Evolutionary conservation across 2,113 vertebrate species (phyloP), one percentile per base, ranked within the genome.

Genomic region (Pituophis catenifer): DNA sequence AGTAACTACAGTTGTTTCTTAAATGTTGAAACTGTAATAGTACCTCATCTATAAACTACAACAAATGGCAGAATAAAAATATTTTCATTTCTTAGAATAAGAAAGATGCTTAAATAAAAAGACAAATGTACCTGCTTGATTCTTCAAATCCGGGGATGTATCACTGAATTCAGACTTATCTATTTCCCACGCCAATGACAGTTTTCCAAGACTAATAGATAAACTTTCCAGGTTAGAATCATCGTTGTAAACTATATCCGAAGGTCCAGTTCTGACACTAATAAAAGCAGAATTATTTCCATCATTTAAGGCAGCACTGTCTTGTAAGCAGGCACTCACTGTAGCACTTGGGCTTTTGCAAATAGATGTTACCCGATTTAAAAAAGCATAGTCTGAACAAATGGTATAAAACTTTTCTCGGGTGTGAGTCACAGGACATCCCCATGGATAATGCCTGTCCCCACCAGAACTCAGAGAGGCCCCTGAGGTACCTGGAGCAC

Each of bases 381-480:
- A 98, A 89, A 99, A 98, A 48, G 99, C 99, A 93, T 99, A 99
- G 96, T 99, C 99, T 1, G 99, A 99, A 95, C 99, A 99, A 94
- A 99, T 98, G 0, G 99, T 99, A 97, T 99, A 99, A 97, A 99
- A 99, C 96, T 99, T 99, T 97, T 99, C 99, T 23, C 98, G 96
- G 86, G 99, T 99, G 90, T 99, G 99, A 23, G 99, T 99, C 96
- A 99, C 99, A 7, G 99, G 99, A 96, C 99, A 99, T 94, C 98
- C 98, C 98, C 99, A 99, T 0, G 98, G 99, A 93, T 99, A 98
- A 97, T 98, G 98, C 15, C 99, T 97, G 94, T 98, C 98, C 9
- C 97, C 98, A n/a, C 97, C 98, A 23, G 98, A 98, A 87, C 98
- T 98, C 94, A 99, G 93, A 29, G 98, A 97, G 0, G 93, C 95